phyloP scores from a whole-genome alignment of 2,797 vertebrate genomes.

The Gambusia yucatana region DNA sequence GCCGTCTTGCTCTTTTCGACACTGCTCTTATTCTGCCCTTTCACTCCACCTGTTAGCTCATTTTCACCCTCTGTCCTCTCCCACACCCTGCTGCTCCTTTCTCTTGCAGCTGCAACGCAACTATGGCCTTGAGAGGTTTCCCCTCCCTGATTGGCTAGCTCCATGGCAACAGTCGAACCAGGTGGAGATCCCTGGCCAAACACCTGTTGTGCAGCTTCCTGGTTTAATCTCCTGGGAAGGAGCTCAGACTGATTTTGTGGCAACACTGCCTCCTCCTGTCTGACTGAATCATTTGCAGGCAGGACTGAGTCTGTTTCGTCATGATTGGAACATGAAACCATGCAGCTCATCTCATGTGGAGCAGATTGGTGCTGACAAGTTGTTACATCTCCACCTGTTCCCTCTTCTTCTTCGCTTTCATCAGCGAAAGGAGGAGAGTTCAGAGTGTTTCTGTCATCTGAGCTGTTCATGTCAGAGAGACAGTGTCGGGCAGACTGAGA shows the following conservation, averaged over 20 bases:
- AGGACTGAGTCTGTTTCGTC: slow-evolving; percentile 3
- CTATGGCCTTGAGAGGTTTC: slow-evolving; percentile 53
- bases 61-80: slow-evolving; percentile 50
- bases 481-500: slow-evolving; percentile 7
- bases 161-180: slow-evolving; percentile 77
- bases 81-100: slow-evolving; percentile 59
- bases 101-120: slow-evolving; percentile 60
- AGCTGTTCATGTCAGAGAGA: slow-evolving; percentile 17
- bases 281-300: slow-evolving; percentile 30
- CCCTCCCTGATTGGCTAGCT: slow-evolving; percentile 68
- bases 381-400: slow-evolving; percentile 19
- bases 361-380: slow-evolving; percentile 40
- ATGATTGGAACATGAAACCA: slow-evolving; percentile 14
- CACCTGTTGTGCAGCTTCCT: slow-evolving; percentile 82
- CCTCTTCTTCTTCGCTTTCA: slow-evolving; percentile 58
- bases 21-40: slow-evolving; percentile 49
- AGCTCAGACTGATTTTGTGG: slow-evolving; percentile 31
- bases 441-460: slow-evolving; percentile 7
- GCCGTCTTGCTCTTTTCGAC: slow-evolving; percentile 33
- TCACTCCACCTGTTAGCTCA: slow-evolving; percentile 53
- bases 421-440: slow-evolving; percentile 52
- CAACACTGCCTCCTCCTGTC: slow-evolving; percentile 73
- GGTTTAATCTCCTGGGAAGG: slow-evolving; percentile 52
- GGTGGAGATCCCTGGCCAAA: slow-evolving; percentile 69
- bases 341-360: slow-evolving; percentile 26